These are phyloP conservation scores for Fopius arisanus DNA, from an alignment of 1,140 invertebrate genomes.

Conservation along the genomic window DNA sequence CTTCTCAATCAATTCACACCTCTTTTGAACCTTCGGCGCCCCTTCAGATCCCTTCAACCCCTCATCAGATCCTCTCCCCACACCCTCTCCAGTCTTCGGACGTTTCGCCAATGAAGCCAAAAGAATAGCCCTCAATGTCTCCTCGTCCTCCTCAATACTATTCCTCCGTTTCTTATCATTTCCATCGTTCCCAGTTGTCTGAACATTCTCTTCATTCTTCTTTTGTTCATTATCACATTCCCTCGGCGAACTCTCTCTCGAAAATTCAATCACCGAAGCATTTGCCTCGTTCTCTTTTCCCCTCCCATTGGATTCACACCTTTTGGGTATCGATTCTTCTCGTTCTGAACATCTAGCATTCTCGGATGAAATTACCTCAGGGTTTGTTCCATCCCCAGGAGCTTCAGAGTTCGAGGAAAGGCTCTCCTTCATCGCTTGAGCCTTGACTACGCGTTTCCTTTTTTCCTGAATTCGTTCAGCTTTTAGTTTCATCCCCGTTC, in stretches of 20 bases:
- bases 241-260: not conserved
- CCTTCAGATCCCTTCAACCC: not conserved
- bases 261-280: too few species aligned
- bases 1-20: not conserved
- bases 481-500: too few species aligned
- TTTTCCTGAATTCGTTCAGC: too few species aligned
- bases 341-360: too few species aligned
- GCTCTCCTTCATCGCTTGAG: too few species aligned
- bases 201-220: not conserved
- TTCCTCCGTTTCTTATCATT: conserved; percentile 37
- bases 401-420: too few species aligned
- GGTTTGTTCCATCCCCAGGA: too few species aligned
- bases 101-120: conserved; percentile 55
- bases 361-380: too few species aligned
- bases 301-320: too few species aligned
- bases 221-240: not conserved
- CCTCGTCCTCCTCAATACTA: conserved; percentile 60
- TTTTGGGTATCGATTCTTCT: too few species aligned
- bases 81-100: conserved; percentile 36
- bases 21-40: too few species aligned
- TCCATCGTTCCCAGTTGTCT: not conserved
- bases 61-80: not conserved
- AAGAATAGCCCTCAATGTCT: conserved; percentile 52
- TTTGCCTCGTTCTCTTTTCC: not conserved
- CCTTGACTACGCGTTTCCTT: too few species aligned